These are phyloP conservation scores for Nibea albiflora DNA, from an alignment of 2,113 vertebrate species.

Conservation along the genomic window DNA sequence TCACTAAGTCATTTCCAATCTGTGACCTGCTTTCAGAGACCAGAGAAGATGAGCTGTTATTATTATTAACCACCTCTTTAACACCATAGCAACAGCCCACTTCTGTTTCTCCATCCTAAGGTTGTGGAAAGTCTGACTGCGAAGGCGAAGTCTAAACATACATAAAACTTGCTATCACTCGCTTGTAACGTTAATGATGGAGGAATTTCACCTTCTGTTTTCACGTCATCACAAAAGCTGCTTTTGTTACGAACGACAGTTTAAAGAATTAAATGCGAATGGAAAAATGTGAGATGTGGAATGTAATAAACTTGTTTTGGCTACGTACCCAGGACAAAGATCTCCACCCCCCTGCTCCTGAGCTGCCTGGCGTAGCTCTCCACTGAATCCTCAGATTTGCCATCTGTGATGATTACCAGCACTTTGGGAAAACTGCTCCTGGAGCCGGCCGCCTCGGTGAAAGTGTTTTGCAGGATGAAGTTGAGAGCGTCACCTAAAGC, in stretches of 20 bases:
- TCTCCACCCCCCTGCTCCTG: slow-evolving; percentile 90
- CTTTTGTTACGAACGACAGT: slow-evolving; percentile 1
- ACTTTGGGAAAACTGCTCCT: slow-evolving; percentile 93
- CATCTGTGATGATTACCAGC: slow-evolving; percentile 93
- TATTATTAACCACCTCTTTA: slow-evolving; percentile 23
- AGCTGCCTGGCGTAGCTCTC: slow-evolving; percentile 89
- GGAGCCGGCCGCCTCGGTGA: slow-evolving; percentile 89
- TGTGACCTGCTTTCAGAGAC: slow-evolving; percentile 15
- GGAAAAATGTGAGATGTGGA: slow-evolving; percentile 46
- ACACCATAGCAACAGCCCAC: slow-evolving; percentile 41
- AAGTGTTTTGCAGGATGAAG: slow-evolving; percentile 87
- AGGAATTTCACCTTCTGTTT: slow-evolving; percentile 48
- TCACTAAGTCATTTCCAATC: slow-evolving; percentile 7
- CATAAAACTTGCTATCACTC: slow-evolving; percentile 63
- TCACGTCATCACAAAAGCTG: slow-evolving; percentile 23
- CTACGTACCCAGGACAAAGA: slow-evolving; percentile 93
- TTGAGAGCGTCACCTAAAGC: slow-evolving; percentile 91
- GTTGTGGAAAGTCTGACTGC: slow-evolving; percentile 60
- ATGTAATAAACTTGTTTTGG: slow-evolving; percentile 39
- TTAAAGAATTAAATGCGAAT: slow-evolving; percentile 3
- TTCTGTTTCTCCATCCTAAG: slow-evolving; percentile 12
- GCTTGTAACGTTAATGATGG: slow-evolving; percentile 41
- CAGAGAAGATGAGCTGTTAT: slow-evolving; percentile 31
- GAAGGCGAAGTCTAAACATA: slow-evolving; percentile 26
- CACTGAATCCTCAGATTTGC: slow-evolving; percentile 92